phyloP scores from a whole-genome alignment of 1,140 invertebrate species.

The Cherax quadricarinatus region DNA sequence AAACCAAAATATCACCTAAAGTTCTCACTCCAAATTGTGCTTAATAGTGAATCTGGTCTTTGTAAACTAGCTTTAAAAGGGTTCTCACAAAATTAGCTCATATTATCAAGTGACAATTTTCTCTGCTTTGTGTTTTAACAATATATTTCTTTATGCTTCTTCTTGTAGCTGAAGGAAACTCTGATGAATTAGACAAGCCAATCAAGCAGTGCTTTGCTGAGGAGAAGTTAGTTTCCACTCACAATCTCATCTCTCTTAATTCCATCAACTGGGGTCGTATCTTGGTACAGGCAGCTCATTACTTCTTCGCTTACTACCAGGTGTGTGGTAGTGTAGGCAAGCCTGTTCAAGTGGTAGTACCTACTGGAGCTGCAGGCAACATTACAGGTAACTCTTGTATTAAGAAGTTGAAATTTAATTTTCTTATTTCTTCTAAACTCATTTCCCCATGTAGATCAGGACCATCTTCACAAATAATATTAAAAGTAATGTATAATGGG shows the following conservation, averaged over 20 bases:
- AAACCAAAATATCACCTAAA: no score
- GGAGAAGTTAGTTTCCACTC: conserved; percentile 74
- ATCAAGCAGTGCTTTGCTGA: conserved; percentile 77
- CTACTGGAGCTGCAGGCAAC: conserved; percentile 78
- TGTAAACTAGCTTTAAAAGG: no score
- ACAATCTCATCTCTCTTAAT: conserved; percentile 77
- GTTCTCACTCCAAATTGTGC: no score
- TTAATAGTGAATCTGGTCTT: no score
- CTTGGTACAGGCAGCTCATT: conserved; percentile 78
- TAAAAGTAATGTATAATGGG: no score
- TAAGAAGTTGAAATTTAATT: neutral
- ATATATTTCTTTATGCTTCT: conserved; percentile 67
- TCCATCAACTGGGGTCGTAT: conserved; percentile 79
- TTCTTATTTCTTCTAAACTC: no score
- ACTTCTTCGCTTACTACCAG: conserved; percentile 78
- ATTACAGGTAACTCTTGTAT: conserved; percentile 75
- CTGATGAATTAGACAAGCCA: conserved; percentile 78
- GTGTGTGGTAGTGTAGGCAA: conserved; percentile 68
- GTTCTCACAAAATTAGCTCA: no score
- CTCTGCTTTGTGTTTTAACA: neutral
- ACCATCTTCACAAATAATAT: no score
- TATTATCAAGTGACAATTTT: neutral
- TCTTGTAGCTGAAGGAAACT: conserved; percentile 77
- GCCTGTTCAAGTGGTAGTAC: conserved; percentile 77
- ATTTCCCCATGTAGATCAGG: no score